Percentiles rank a stretch among this genome's conserved stretches.
Conservation (phyloP, 2,888 invertebrate genomes). For the Drosophila paranaensis region DNA sequence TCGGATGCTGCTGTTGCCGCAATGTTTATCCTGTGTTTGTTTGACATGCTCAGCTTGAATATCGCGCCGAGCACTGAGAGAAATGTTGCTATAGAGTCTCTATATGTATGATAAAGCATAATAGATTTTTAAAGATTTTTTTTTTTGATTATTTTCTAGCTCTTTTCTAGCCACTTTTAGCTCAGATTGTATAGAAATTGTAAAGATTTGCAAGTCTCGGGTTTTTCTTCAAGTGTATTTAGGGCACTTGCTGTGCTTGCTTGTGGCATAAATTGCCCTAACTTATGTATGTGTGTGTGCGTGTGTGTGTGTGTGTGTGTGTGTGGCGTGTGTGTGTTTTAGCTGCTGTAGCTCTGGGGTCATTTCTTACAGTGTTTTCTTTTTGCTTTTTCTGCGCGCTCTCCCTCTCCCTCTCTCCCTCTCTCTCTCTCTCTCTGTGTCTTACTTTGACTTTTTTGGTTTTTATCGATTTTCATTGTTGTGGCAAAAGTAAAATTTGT, state of each 20-base stretch:
- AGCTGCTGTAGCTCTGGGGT: slow-evolving; percentile 15
- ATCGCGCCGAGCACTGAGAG: neutral
- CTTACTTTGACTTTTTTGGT: neutral
- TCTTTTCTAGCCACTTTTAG: no score
- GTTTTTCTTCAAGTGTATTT: slow-evolving; percentile 22
- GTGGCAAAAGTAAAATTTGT: slow-evolving; percentile 32
- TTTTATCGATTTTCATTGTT: slow-evolving; percentile 62
- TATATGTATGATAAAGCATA: no score
- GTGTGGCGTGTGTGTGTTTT: slow-evolving; percentile 6
- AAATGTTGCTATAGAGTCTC: neutral
- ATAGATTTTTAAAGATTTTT: no score
- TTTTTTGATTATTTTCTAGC: no score
- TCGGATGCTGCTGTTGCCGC: slow-evolving; percentile 31
- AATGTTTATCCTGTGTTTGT: slow-evolving; percentile 34
- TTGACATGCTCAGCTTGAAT: slow-evolving; percentile 20
- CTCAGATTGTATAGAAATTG: neutral
- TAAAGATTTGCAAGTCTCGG: no score
- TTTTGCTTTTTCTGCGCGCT: neutral
- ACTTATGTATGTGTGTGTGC: slow-evolving; percentile 7
- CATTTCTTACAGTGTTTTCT: slow-evolving; percentile 17
- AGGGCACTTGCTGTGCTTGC: slow-evolving; percentile 34
- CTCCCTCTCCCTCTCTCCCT: no score
- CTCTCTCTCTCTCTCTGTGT: neutral
- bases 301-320: neutral
- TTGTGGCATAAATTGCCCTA: slow-evolving; percentile 40